These are phyloP conservation scores for Hemichromis elongatus DNA, from an alignment of 2,113 vertebrate genomes.

Conservation along the genomic window DNA sequence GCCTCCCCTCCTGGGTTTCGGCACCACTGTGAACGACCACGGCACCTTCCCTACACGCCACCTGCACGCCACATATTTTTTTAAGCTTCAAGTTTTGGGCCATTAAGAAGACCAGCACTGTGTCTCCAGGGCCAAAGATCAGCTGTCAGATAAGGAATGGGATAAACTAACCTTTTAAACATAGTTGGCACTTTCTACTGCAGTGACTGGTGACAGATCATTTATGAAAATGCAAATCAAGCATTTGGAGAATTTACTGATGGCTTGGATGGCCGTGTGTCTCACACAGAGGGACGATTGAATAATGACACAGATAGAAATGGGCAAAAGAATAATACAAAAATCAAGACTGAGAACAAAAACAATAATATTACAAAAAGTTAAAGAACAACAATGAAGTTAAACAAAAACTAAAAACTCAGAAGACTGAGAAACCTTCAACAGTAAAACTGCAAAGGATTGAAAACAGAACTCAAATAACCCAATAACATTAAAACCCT, in stretches of 20 bases:
- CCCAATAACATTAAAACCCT: rapidly evolving
- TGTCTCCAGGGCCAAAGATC: not conserved
- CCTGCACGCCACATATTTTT: too few relatives aligned
- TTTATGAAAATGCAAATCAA: not conserved
- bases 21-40: too few relatives aligned
- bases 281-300: not conserved
- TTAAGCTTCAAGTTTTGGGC: not conserved
- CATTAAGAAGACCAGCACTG: too few relatives aligned
- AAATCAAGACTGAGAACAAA: too few relatives aligned
- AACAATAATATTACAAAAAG: not conserved
- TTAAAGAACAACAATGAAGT: not conserved
- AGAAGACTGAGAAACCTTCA: not conserved
- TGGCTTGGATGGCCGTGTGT: not conserved
- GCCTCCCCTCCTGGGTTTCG: too few relatives aligned
- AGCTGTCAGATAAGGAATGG: not conserved
- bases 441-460: not conserved
- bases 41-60: too few relatives aligned
- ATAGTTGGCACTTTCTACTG: not conserved
- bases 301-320: not conserved
- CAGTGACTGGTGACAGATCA: not conserved
- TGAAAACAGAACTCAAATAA: not conserved
- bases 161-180: not conserved
- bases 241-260: not conserved
- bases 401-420: not conserved
- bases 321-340: not conserved